These are phyloP conservation scores for Archegozetes longisetosus DNA, from an alignment of 1,140 invertebrate genomes.

Conservation along the genomic window DNA sequence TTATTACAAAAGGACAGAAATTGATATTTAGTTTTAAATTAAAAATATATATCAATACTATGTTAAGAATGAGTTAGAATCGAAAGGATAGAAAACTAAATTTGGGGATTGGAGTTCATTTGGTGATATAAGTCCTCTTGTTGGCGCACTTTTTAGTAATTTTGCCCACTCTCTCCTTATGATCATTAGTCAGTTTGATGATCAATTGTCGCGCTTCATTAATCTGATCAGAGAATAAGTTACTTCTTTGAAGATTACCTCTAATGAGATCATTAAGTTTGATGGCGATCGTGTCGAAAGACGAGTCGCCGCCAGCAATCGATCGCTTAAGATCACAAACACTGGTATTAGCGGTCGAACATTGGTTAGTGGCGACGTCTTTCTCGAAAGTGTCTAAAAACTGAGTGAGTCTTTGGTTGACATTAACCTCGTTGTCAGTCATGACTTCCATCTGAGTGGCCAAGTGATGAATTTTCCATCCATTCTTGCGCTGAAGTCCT, in stretches of 20 bases:
- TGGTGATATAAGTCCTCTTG: slow-evolving; percentile 12
- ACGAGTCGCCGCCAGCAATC: not conserved
- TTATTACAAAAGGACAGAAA: too few species aligned
- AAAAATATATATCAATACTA: not conserved
- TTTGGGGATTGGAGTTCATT: not conserved
- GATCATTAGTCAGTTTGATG: slow-evolving; percentile 44
- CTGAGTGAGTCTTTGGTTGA: slow-evolving; percentile 9
- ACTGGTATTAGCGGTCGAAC: not conserved
- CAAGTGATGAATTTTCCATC: slow-evolving; percentile 87
- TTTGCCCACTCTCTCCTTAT: slow-evolving; percentile 15
- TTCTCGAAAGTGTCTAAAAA: slow-evolving; percentile 16
- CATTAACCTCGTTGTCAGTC: slow-evolving; percentile 35
- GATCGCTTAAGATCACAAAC: not conserved
- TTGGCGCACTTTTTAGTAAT: slow-evolving; percentile 11
- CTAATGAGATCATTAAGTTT: slow-evolving; percentile 30
- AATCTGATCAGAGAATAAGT: slow-evolving; percentile 78
- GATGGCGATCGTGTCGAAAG: slow-evolving; percentile 6
- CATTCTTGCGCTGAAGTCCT: slow-evolving; percentile 71
- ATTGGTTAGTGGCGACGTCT: not conserved
- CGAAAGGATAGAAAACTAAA: not conserved
- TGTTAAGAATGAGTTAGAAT: not conserved
- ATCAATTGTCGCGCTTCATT: slow-evolving; percentile 68
- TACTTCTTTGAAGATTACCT: slow-evolving; percentile 87
- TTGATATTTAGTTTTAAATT: not conserved
- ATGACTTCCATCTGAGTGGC: slow-evolving; percentile 81